Evolutionary conservation across 2,797 vertebrate genomes (phyloP).

Genomic region (Anguilla megastoma): DNA sequence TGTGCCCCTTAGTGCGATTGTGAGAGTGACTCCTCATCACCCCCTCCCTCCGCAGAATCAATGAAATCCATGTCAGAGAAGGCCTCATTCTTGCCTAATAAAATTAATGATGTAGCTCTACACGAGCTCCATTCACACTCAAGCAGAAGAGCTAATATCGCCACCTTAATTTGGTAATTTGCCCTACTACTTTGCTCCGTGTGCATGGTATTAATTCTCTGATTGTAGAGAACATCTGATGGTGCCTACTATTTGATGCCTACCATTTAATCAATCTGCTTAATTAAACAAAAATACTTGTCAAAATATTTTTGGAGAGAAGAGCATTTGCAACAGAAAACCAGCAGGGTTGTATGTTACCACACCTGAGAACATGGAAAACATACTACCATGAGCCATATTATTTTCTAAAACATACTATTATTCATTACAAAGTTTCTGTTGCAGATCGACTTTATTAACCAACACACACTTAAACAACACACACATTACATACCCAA

Average conservation of each 20-base stretch:
- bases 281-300: background rate
- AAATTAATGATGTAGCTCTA: background rate
- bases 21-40: background rate
- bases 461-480: background rate
- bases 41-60: conserved; percentile 18
- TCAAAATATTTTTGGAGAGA: too few relatives aligned
- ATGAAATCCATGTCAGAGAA: conserved; percentile 4
- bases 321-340: background rate
- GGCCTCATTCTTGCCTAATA: conserved; percentile 4
- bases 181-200: background rate
- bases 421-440: background rate
- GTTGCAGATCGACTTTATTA: conserved; percentile 4
- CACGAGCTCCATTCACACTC: background rate
- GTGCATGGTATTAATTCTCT: background rate
- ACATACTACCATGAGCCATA: background rate
- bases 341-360: background rate
- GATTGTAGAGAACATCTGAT: background rate
- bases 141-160: background rate
- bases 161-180: background rate
- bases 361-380: background rate
- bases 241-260: background rate
- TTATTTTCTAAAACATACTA: background rate
- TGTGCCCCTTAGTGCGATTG: background rate
- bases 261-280: background rate
- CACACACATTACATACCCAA: background rate